Evolutionary conservation across 2,888 invertebrate species (phyloP).

Genomic region (Nineta flava): DNA sequence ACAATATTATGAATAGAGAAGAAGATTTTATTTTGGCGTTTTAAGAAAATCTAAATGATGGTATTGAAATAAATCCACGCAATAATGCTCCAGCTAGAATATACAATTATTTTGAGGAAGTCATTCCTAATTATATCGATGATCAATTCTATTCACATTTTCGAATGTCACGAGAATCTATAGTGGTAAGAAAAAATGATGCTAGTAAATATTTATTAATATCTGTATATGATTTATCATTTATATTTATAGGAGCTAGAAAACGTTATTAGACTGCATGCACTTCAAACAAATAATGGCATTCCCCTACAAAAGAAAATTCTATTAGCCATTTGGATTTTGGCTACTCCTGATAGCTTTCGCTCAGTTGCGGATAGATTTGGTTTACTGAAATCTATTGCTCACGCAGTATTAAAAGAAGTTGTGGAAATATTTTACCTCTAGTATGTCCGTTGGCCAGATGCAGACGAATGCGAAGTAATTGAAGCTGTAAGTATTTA

Average conservation of each 20-base stretch:
- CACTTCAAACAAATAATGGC: neutral
- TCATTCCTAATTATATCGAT: conserved; percentile 6
- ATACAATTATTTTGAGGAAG: conserved; percentile 7
- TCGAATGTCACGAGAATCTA: conserved; percentile 6
- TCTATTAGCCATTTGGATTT: conserved; percentile 5
- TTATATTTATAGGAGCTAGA: conserved; percentile 4
- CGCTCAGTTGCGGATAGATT: conserved; percentile 8
- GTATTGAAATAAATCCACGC: conserved; percentile 5
- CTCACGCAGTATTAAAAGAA: conserved; percentile 6
- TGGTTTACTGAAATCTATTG: conserved; percentile 6
- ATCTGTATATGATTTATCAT: too few relatives aligned
- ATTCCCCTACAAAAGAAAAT: conserved; percentile 5
- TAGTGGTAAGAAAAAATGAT: conserved; percentile 1
- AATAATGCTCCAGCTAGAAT: conserved; percentile 3
- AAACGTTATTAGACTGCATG: conserved; percentile 5
- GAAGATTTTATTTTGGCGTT: too few relatives aligned
- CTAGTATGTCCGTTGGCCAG: conserved; percentile 3
- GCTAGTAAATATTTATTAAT: neutral
- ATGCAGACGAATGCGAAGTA: conserved; percentile 5
- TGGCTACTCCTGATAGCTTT: conserved; percentile 8
- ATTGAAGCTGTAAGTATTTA: conserved; percentile 8
- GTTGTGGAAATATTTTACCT: conserved; percentile 4
- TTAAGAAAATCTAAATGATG: conserved; percentile 2
- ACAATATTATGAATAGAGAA: too few relatives aligned
- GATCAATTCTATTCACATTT: conserved; percentile 7